A percentile compares a stretch with the other conserved stretches of the same genome.
phyloP scores from a whole-genome alignment of 2,888 invertebrate genomes.

The Leptopilina drosophilae region DNA sequence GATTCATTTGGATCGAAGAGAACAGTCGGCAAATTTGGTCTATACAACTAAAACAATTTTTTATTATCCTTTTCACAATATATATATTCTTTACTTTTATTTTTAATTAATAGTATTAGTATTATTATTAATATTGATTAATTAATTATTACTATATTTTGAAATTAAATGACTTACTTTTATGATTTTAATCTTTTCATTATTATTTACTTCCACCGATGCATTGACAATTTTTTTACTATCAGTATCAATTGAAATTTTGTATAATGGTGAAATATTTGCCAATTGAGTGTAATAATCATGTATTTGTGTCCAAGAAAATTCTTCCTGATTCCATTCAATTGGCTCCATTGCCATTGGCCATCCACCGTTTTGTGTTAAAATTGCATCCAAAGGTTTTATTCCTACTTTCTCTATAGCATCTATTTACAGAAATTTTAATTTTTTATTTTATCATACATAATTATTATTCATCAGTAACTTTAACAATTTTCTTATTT shows the following conservation, averaged over 20 bases:
- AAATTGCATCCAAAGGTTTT: conserved; percentile 59
- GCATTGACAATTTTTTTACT: no score
- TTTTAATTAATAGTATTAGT: no score
- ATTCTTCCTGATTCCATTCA: conserved; percentile 60
- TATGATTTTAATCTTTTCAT: no score
- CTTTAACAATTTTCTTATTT: no score
- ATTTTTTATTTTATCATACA: neutral
- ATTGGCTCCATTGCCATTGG: conserved; percentile 62
- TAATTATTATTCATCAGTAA: neutral
- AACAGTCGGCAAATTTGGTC: no score
- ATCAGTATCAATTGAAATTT: neutral
- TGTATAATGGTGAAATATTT: conserved; percentile 13
- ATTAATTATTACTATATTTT: no score
- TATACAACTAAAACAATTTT: no score
- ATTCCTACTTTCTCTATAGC: conserved; percentile 56
- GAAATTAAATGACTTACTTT: no score
- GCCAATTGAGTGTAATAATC: conserved; percentile 51
- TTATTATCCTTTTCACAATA: no score
- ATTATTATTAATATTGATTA: no score
- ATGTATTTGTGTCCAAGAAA: conserved; percentile 61
- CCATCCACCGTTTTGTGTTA: conserved; percentile 63
- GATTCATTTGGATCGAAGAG: neutral
- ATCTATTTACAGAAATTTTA: conserved; percentile 45
- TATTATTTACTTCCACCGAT: no score
- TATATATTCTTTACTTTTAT: no score